Evolutionary conservation across 2,888 invertebrate species (phyloP), one percentile per base, ranked within the genome.

Genomic region (Acronicta psi): DNA sequence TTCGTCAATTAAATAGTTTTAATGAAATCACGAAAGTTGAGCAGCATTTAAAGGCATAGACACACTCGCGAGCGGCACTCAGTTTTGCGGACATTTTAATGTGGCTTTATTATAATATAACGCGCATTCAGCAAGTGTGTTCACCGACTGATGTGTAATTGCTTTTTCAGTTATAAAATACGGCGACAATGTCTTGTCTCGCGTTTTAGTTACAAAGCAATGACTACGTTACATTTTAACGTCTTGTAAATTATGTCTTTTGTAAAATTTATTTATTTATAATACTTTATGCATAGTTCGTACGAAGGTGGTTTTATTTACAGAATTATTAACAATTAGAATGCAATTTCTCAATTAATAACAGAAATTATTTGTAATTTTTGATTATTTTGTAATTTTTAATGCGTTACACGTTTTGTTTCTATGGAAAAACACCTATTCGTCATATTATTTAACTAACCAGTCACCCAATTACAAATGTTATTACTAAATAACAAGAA

Each of bases 71-170:
- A 54, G 45, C 37, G 45, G 18, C 29, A 54, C 67, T 72, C 62
- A 46, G 51, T 59, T 50, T 52, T 56, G 49, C 25, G 50, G 70
- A 77, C 77, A 73, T 68, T 75, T 78, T 77, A 76, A 80, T 80
- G 77, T 74, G 76, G 71, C 69, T 70, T 75, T 69, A 77, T 79
- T 79, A 73, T 75, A 77, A 78, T 80, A 77, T 70, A 75, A 71
- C 63, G 56, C 63, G 77, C 69, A 69, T 70, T 79, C 77, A 69
- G 66, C 73, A 64, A 66, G 69, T 76, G 69, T 68, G 73, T 65
- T 57, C 62, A 58, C 69, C 59, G 62, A 59, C 61, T 77, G 67
- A 69, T 69, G 69, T 59, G 68, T 73, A 77, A 76, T 77, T 76
- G 78, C 77, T 69, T 68, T 72, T 64, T 62, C 76, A 61, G 64